Conservation (phyloP, 2,113 vertebrate genomes). For the Saccopteryx leptura region DNA sequence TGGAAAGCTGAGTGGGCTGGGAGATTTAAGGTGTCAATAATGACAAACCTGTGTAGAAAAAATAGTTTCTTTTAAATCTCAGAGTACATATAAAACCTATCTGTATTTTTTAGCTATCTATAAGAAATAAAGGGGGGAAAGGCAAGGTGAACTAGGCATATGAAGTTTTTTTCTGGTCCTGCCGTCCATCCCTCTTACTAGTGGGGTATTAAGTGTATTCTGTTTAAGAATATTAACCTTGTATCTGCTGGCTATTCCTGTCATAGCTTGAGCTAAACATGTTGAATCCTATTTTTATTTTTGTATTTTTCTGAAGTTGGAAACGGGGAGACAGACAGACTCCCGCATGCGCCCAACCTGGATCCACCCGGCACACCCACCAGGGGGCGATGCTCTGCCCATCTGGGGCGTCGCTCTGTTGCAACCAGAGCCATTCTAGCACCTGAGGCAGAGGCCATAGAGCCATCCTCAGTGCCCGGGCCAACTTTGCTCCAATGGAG, state of each 20-base stretch:
- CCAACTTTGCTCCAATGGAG: too few species aligned
- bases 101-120: constrained; percentile 51
- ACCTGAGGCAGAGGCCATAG: too few species aligned
- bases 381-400: too few species aligned
- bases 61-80: constrained; percentile 64
- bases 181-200: not conserved
- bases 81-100: not conserved
- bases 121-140: not conserved
- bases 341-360: too few species aligned
- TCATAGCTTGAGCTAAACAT: constrained; percentile 38
- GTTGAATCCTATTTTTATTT: not conserved
- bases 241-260: not conserved
- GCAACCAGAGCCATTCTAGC: too few species aligned
- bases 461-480: too few species aligned
- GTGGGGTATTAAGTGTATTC: not conserved
- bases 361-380: too few species aligned
- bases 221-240: constrained; percentile 49
- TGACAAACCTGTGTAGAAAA: not conserved
- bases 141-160: not conserved
- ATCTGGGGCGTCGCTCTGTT: too few species aligned
- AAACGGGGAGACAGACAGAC: too few species aligned
- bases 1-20: not conserved
- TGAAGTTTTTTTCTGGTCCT: constrained; percentile 39
- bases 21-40: constrained; percentile 35
- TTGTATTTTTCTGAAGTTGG: too few species aligned